Base-by-base conservation (phyloP, 2,888 invertebrate species). In the Craniophora ligustri region DNA sequence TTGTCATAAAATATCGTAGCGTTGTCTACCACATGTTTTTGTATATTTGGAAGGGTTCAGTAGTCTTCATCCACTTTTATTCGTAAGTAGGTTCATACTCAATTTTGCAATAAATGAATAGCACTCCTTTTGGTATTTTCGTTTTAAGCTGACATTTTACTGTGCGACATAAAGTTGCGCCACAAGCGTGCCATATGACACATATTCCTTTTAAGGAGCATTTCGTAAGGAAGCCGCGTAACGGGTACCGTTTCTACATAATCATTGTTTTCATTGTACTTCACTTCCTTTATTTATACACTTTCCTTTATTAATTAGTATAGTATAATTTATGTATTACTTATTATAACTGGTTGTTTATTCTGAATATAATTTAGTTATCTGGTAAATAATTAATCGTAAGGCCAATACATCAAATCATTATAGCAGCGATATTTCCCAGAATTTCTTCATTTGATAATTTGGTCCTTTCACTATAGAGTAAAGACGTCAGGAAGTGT, bases 141-240 rank as follows among this genome's bases (percentile, higher is more conserved):
- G 18, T 40, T 42, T 55, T 49, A 21, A 66, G 8, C 38, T 66
- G 54, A 49, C 61, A 60, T 64, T 66, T 44, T 5, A 47, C 19
- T 41, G 45, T 28, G 42, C 21, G 26, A 28, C 44, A 38, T 64
- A 51, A 47, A 45, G 53, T 64, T 67, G 36, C 64, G 65, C 59
- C 55, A 67, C 21, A 10, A 31, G 31, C 36, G n/a, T 28, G 31
- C 31, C 59, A 38, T 21, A 53, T 58, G 63, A 56, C 70, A 70
- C 60, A 61, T 67, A 66, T 67, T 34, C 68, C 68, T 62, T 68
- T 66, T 62, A 67, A 66, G 67, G 76, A 54, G n/a, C 47, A 48
- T 64, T 56, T 62, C 54, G 61, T 65, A 73, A 60, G 65, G 54
- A 59, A 62, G 53, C 55, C 53, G 39, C 21, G 23, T 47, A 59